Percentiles rank a stretch among this genome's conserved stretches.
These are phyloP conservation scores for Phymanthus crucifer DNA, from an alignment of 92 coral and sea anemone species.

Conservation along the genomic window DNA sequence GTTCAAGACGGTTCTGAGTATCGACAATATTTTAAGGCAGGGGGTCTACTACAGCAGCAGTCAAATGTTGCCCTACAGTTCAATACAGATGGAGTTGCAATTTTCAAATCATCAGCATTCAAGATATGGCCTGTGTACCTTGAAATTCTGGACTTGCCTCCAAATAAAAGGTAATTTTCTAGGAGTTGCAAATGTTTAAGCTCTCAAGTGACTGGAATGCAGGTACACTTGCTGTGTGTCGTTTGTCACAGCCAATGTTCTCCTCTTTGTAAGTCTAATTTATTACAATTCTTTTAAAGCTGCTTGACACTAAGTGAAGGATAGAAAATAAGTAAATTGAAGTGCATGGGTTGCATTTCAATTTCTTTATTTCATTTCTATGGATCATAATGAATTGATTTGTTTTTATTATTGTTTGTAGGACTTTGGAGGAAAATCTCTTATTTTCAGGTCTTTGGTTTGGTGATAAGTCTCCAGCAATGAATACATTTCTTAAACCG, in stretches of 20 bases:
- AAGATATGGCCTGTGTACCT: conserved; percentile 51
- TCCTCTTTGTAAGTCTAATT: too few species aligned
- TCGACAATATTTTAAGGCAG: conserved; percentile 15
- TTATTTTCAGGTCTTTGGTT: conserved; percentile 47
- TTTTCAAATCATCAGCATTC: conserved; percentile 37
- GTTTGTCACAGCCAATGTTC: too few species aligned
- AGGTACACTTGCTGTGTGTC: too few species aligned
- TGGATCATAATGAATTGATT: neutral
- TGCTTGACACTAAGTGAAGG: too few species aligned
- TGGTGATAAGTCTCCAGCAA: conserved; percentile 33
- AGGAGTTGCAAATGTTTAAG: neutral
- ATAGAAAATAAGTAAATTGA: too few species aligned
- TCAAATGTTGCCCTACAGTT: conserved; percentile 43
- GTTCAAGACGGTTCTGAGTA: conserved; percentile 27
- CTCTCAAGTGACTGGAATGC: neutral
- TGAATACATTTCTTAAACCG: conserved; percentile 42
- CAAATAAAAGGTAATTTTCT: conserved; percentile 31
- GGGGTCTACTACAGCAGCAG: conserved; percentile 31
- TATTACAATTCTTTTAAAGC: too few species aligned
- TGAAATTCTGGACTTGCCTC: conserved; percentile 41
- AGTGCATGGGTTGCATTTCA: too few species aligned
- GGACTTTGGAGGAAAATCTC: conserved; percentile 29
- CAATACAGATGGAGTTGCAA: conserved; percentile 49
- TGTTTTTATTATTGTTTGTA: conserved; percentile 1
- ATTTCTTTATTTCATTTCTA: neutral